Base-by-base conservation (phyloP, 92 coral and sea anemone species). In the Blastomussa wellsi region DNA sequence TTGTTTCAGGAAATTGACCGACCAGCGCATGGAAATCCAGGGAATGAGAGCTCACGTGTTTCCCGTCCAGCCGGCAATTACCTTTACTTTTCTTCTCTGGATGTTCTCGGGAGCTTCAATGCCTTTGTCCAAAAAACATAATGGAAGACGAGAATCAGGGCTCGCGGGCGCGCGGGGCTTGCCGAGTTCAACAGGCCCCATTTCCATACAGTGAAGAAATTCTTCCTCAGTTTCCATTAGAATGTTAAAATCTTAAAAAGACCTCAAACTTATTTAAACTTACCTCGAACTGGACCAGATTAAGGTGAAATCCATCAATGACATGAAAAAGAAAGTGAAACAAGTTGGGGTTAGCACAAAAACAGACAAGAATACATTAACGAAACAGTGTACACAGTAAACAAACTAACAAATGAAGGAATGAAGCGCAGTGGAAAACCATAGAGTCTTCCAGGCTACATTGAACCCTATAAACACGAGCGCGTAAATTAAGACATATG, bases 211-310 rank as follows among this genome's bases (percentile, higher is more conserved):
- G n/a, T n/a, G n/a, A n/a, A n/a, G n/a, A n/a, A n/a, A 65, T 65
- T 26, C 31, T 68, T 16, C 26, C n/a, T 70, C 17, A 19, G 0
- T 35, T 67, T 11, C 6, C 16, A 4, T 17, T 14, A 31, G 39
- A 68, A 31, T 17, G n/a, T 26, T 68, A 42, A 31, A 35, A 68
- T 35, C 13, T 12, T 65, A 38, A 36, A 70, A 17, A 13, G 48
- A 15, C 7, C 0, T 33, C 19, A 36, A 17, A 70, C 44, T 19
- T 37, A 28, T 70, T 38, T 62, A 8, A 60, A 64, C 73, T 76
- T 47, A 82, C 74, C 85, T 81, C 8, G 85, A 48, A 31, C 85
- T 81, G 85, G 20, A 41, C 66, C 47, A 70, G 12, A 64, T 62
- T 12, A 69, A 22, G 5, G 41, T 24, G 77, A 48, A 32, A 69